Evolutionary conservation across 2,888 invertebrate genomes (phyloP).

Genomic region (Gari tellinella): DNA sequence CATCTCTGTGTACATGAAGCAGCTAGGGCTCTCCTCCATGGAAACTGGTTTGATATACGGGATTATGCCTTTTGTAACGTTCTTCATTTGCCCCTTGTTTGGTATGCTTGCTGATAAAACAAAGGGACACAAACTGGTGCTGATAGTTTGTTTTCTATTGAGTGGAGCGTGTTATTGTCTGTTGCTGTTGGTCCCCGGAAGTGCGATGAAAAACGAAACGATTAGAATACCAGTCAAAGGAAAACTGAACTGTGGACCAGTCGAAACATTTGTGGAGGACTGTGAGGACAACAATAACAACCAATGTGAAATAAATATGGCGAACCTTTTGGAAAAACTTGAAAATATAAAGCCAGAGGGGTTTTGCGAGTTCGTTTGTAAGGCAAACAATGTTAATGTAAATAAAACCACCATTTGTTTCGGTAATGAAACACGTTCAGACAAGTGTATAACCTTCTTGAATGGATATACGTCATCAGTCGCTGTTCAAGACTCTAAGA

Average conservation of each 20-base stretch:
- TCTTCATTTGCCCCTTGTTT: slow-evolving; percentile 91
- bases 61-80: slow-evolving; percentile 91
- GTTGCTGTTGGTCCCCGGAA: slow-evolving; percentile 86
- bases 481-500: no score
- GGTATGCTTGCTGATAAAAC: slow-evolving; percentile 92
- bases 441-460: no score
- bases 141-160: slow-evolving; percentile 90
- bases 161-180: slow-evolving; percentile 93
- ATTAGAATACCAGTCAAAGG: neutral
- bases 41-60: slow-evolving; percentile 92
- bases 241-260: slow-evolving; percentile 66
- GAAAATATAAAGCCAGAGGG: no score
- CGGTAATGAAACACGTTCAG: no score
- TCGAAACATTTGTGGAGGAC: slow-evolving; percentile 72
- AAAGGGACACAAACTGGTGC: slow-evolving; percentile 92
- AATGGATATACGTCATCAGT: no score
- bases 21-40: slow-evolving; percentile 89
- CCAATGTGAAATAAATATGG: no score
- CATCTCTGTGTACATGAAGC: slow-evolving; percentile 91
- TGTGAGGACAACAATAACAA: slow-evolving; percentile 44
- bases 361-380: no score
- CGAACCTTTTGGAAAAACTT: no score
- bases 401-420: no score
- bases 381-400: no score
- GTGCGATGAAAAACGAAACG: slow-evolving; percentile 15